Base-by-base conservation (phyloP, 2,888 invertebrate genomes). In the Limnephilus lunatus region DNA sequence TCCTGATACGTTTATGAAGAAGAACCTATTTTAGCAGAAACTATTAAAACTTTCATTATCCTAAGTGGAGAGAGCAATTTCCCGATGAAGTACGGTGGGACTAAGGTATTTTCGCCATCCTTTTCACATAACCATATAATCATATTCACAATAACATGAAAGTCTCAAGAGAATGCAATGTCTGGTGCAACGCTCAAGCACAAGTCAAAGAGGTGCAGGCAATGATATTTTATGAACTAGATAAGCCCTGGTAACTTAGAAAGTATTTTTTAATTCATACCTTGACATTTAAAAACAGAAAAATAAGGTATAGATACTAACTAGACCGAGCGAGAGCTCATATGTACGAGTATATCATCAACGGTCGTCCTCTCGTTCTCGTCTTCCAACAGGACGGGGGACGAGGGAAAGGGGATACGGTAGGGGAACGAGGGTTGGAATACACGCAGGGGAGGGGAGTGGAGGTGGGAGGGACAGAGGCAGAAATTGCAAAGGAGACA, bases 11-110 rank as follows among this genome's bases (percentile, higher is more conserved):
- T 31, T 31, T 0, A 82, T 14, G 82, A 31, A 31, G 82, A 82
- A 82, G 82, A 82, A 82, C 31, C 82, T 82, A 32, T 30, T 82
- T 82, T 68, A 25, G 15, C 53, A 68, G 53, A 68, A 68, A 68
- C 53, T 68, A 68, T 82, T 82, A 82, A 32, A 82, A 82, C 30
- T 82, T 82, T 82, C 31, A 82, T 82, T 31, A 31, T 30, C 53
- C 53, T 68, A 68, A 68, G 53, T 68, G 53, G 53, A 68, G 53
- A 68, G 53, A 68, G 53, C 25, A 68, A 68, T 68, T 68, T 68
- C 7, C 53, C 53, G 25, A 68, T 68, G 25, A 68, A 68, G 25
- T 19, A 68, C 53, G 19, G 15, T 25, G 53, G 53, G 53, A 15
- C 53, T 68, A 68, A 19, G 25, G 53, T 68, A 68, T 83, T 31